Conservation (phyloP, 2,797 vertebrate species). For the Phaenicophaeus curvirostris region DNA sequence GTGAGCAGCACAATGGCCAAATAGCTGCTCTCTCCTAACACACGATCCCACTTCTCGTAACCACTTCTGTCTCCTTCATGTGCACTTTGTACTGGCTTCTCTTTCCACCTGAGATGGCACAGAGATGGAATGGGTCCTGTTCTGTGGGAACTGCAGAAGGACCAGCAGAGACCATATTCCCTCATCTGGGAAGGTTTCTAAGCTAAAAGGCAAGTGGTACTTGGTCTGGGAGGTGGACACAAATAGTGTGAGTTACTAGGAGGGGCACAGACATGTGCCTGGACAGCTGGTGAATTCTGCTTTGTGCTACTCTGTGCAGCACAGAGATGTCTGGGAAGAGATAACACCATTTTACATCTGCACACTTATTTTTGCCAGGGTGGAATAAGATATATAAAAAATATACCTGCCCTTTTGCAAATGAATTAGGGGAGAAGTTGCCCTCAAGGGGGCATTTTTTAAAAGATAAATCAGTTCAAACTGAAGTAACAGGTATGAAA, state of each 20-base stretch:
- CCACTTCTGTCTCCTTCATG: neutral
- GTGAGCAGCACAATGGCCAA: neutral
- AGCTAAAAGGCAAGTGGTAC: neutral
- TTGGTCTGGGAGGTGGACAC: neutral
- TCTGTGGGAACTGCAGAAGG: neutral
- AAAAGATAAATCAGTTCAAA: neutral
- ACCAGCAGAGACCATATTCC: neutral
- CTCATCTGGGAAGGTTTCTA: neutral
- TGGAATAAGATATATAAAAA: neutral
- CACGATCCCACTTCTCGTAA: neutral
- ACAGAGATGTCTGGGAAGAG: neutral
- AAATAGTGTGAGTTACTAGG: fast-evolving
- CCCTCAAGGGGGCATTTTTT: neutral
- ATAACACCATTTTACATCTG: neutral
- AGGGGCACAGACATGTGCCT: neutral
- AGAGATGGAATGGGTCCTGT: neutral
- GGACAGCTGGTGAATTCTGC: neutral
- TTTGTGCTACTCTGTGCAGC: neutral
- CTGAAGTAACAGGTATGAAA: neutral
- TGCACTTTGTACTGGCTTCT: neutral
- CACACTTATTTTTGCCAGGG: neutral
- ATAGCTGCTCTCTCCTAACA: neutral
- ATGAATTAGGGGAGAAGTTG: neutral
- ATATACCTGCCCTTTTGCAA: neutral
- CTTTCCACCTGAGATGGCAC: neutral